Evolutionary conservation across 2,113 vertebrate species (phyloP).

Genomic region (Chloropsis hardwickii): DNA sequence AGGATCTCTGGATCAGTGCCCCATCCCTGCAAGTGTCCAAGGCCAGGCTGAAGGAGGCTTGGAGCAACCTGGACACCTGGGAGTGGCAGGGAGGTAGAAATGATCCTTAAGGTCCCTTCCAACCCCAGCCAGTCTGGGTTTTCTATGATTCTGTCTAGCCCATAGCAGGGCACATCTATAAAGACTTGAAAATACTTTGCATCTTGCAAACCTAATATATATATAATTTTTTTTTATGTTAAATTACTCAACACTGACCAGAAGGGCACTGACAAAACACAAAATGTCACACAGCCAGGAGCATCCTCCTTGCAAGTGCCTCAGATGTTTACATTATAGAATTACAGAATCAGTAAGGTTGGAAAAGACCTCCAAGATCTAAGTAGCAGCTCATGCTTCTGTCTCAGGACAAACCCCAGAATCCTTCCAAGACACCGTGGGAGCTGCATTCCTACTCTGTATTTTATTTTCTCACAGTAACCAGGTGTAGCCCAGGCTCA

Average conservation of each 20-base stretch:
- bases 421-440: background rate
- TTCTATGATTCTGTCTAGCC: background rate
- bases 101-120: background rate
- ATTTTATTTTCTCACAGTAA: background rate
- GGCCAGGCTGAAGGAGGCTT: background rate
- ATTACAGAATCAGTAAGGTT: background rate
- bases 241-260: background rate
- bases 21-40: too few relatives aligned
- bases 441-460: background rate
- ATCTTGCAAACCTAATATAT: background rate
- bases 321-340: background rate
- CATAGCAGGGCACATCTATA: background rate
- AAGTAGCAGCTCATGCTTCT: background rate
- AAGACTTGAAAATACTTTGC: background rate
- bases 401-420: background rate
- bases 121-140: background rate
- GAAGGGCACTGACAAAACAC: background rate
- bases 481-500: slow-evolving; percentile 48
- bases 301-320: background rate
- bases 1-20: background rate
- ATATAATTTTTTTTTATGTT: background rate
- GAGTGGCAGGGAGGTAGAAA: background rate
- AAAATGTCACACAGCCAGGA: background rate
- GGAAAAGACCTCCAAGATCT: background rate
- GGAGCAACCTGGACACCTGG: background rate